A percentile compares a stretch with the other conserved stretches of the same genome.
Conservation (phyloP, 2,888 invertebrate species). For the Minunthozetes semirufus region DNA sequence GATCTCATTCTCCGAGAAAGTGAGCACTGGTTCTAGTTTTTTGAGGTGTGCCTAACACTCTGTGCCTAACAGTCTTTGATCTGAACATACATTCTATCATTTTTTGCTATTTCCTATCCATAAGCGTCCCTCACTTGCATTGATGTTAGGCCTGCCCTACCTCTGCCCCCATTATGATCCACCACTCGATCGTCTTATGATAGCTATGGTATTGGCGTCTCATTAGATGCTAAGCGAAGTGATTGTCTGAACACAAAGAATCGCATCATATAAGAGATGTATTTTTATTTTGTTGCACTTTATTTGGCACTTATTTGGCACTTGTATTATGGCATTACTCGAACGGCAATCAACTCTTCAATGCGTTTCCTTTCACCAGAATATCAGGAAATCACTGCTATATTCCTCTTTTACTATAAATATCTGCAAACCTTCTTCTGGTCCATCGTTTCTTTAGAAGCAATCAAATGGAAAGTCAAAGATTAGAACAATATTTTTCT, state of each 20-base stretch:
- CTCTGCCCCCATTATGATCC: constrained; percentile 15
- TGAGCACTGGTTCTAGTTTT: not conserved
- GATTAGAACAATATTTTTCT: constrained; percentile 23
- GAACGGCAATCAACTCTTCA: constrained; percentile 21
- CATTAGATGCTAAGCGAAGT: constrained; percentile 13
- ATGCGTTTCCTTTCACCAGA: constrained; percentile 11
- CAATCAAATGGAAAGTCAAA: constrained; percentile 27
- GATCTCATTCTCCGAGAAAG: not conserved
- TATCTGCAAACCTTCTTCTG: constrained; percentile 16
- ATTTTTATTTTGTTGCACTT: not conserved
- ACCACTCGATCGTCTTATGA: not conserved
- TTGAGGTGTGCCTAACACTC: constrained; percentile 19
- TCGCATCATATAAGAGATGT: not conserved
- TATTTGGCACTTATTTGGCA: constrained; percentile 12
- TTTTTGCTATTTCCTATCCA: not conserved
- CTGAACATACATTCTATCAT: not conserved
- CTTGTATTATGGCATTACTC: constrained; percentile 18
- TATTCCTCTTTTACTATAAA: constrained; percentile 23
- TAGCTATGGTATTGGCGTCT: constrained; percentile 20
- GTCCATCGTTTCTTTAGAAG: constrained; percentile 10
- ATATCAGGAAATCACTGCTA: constrained; percentile 29
- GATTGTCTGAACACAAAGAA: constrained; percentile 7
- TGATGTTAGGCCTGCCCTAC: constrained; percentile 4
- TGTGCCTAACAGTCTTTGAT: constrained; percentile 21
- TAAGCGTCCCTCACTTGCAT: not conserved